These are phyloP conservation scores for Encarsia formosa DNA, from an alignment of 2,888 invertebrate species.

Conservation along the genomic window DNA sequence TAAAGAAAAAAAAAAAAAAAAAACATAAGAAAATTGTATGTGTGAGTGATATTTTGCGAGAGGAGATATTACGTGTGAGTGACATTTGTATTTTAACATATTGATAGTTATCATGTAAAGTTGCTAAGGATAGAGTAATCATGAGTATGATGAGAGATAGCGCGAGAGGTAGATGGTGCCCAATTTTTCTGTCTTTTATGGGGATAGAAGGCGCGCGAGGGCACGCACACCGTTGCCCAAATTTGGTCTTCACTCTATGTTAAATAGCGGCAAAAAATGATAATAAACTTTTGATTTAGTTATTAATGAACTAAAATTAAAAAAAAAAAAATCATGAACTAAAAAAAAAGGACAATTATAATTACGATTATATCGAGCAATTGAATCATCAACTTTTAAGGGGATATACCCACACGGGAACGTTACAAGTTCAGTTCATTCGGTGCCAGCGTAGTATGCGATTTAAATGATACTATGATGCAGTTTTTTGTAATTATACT, in stretches of 20 bases:
- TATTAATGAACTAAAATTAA: constrained; percentile 23
- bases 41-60: constrained; percentile 42
- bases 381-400: constrained; percentile 18
- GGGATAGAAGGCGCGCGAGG: constrained; percentile 30
- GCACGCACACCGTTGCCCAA: constrained; percentile 27
- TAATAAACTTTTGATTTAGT: constrained; percentile 28
- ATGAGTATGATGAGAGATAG: constrained; percentile 25
- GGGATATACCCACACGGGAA: constrained; percentile 30
- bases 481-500: constrained; percentile 29
- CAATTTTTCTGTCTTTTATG: constrained; percentile 27
- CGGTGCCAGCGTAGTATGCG: constrained; percentile 37
- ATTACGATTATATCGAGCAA: constrained; percentile 28
- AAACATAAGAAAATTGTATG: constrained; percentile 48
- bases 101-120: constrained; percentile 51
- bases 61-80: constrained; percentile 45
- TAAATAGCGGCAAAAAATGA: constrained; percentile 26
- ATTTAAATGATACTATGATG: constrained; percentile 14
- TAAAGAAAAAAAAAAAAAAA: no score
- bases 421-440: constrained; percentile 42
- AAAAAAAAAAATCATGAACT: constrained; percentile 20
- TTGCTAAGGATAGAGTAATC: constrained; percentile 47
- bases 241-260: constrained; percentile 31
- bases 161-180: constrained; percentile 27
- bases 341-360: constrained; percentile 29
- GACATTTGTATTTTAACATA: constrained; percentile 53